Base-by-base conservation (phyloP, 2,888 invertebrate species). In the Dioctria rufipes region DNA sequence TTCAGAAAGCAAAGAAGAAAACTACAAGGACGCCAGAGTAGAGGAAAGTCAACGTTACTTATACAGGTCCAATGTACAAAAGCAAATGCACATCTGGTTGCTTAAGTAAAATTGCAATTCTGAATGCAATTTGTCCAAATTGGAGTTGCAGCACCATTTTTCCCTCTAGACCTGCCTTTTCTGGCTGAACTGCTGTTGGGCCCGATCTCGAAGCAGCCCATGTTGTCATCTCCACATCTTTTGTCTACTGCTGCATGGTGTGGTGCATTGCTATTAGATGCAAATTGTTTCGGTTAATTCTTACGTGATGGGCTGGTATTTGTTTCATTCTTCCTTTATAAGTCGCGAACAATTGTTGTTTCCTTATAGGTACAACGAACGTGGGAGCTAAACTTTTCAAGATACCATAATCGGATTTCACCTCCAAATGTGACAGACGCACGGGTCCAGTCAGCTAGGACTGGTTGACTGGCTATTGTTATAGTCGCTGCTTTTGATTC, bases 111-210 rank as follows among this genome's bases (percentile, higher is more conserved):
- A 79, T 39, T 79, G 79, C 67, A 79, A 58, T 69, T 79, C 60
- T 51, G 54, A 67, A 67, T 67, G 67, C 79, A 79, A 79, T 79
- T 79, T 79, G 79, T 79, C 79, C 58, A 60, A 79, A 79, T 79
- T 79, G 79, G 67, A 67, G 46, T 66, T 69, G 67, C 37, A 58
- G 46, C 43, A 58, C 46, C 63, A 43, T 77, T 77, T 49, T 46
- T 63, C 61, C 25, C n/a, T n/a, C 49, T 46, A 37, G 46, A n/a
- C 3, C 66, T 43, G 77, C 77, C 61, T 77, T 63, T 63, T 61
- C 51, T 11, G 42, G 49, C 46, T 11, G 58, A 61, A 25, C 58
- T 42, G 42, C 25, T 25, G 25, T 25, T 25, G 25, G 40, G 60
- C 58, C 60, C 58, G 25, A 25, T 1, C 25, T 25, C 25, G 25